Evolutionary conservation across 1,140 invertebrate species (phyloP).

Genomic region (Bombus impatiens): DNA sequence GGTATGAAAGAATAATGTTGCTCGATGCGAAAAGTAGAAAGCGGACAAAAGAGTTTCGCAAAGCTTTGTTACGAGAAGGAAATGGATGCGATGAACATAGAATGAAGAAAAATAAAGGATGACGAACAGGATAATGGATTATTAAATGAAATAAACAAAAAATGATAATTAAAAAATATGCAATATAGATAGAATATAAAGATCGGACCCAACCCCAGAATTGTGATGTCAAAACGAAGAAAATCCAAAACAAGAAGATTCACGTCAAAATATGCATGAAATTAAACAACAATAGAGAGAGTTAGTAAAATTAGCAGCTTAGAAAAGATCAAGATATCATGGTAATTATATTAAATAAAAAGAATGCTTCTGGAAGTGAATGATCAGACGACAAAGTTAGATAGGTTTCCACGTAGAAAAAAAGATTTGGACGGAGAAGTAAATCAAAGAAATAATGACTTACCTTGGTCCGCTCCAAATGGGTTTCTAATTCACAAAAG

Average conservation of each 20-base stretch:
- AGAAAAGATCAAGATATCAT: not conserved
- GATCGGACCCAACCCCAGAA: conserved; percentile 43
- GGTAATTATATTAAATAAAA: not conserved
- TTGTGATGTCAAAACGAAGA: conserved; percentile 60
- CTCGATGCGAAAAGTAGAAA: conserved; percentile 2
- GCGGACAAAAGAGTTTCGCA: not conserved
- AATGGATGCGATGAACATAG: not conserved
- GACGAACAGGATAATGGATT: not conserved
- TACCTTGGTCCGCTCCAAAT: conserved; percentile 88
- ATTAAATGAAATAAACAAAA: not conserved
- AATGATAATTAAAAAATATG: too few species aligned
- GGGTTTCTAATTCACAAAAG: conserved; percentile 85
- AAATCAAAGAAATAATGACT: conserved; percentile 74
- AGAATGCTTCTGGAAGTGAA: not conserved
- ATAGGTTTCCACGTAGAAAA: conserved; percentile 62
- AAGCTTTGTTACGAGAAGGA: conserved; percentile 10
- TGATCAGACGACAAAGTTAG: conserved; percentile 45
- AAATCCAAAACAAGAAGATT: conserved; percentile 68
- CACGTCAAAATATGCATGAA: conserved; percentile 2
- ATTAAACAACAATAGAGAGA: too few species aligned
- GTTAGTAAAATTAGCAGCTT: not conserved
- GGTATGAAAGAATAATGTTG: conserved; percentile 4
- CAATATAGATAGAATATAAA: not conserved
- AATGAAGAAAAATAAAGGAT: not conserved
- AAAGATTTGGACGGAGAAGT: conserved; percentile 24